Percentiles rank a stretch among this genome's conserved stretches.
phyloP scores from a whole-genome alignment of 2,797 vertebrate genomes.

The Ctenosaura bakeri region DNA sequence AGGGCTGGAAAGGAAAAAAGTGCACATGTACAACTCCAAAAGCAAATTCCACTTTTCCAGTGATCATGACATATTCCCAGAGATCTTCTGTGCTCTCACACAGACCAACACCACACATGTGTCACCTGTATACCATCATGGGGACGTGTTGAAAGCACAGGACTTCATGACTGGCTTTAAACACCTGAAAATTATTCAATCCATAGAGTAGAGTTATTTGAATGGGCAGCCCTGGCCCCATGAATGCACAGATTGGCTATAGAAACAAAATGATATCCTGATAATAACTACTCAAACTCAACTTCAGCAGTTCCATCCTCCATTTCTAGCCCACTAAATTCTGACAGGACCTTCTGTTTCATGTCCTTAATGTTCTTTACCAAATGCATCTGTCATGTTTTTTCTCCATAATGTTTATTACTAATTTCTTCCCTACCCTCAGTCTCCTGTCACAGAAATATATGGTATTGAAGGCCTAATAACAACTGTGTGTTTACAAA shows the following conservation, averaged over 20 bases:
- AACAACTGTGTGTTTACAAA: not conserved
- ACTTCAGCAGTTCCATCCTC: not conserved
- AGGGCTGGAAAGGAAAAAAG: not conserved
- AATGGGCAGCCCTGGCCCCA: not conserved
- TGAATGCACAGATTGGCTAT: not conserved
- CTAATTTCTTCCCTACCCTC: not conserved
- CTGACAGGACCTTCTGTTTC: not conserved
- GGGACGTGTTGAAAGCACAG: not conserved
- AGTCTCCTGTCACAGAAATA: not conserved
- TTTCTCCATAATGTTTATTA: not conserved
- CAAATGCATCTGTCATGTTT: too few species aligned
- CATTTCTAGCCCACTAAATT: not conserved
- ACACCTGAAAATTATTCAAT: not conserved
- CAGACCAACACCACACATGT: too few species aligned
- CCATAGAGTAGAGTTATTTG: not conserved
- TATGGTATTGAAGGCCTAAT: not conserved
- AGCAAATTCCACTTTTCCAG: not conserved
- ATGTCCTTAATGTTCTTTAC: too few species aligned
- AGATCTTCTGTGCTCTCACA: not conserved
- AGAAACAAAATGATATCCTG: not conserved
- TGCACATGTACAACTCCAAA: not conserved
- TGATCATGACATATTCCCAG: not conserved
- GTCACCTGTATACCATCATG: not conserved
- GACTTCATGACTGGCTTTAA: not conserved
- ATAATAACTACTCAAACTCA: not conserved